These are phyloP conservation scores for Papio anubis DNA, from an alignment of 2,113 vertebrate species.

Conservation along the genomic window DNA sequence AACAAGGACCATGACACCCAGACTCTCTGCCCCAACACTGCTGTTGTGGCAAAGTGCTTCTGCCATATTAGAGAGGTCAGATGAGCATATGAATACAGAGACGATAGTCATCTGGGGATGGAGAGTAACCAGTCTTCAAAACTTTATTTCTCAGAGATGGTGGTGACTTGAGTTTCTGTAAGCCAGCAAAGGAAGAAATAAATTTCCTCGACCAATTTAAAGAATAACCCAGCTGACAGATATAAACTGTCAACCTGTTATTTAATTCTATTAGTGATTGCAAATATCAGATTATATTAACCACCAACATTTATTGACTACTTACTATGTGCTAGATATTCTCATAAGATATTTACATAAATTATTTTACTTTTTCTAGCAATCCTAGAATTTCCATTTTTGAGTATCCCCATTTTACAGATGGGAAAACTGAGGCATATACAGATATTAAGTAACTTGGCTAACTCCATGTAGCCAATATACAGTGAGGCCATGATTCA, in stretches of 20 bases:
- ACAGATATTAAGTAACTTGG: not conserved
- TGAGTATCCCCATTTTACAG: not conserved
- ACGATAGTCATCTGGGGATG: too few relatives aligned
- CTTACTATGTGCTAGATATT: not conserved
- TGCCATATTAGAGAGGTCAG: not conserved
- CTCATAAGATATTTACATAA: not conserved
- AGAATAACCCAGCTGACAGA: not conserved
- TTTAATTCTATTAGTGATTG: not conserved
- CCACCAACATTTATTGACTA: not conserved
- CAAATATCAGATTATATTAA: not conserved
- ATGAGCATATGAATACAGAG: fast-evolving
- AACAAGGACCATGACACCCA: not conserved
- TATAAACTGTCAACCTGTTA: not conserved
- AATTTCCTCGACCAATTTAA: not conserved
- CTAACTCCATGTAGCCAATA: not conserved
- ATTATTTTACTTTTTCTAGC: not conserved
- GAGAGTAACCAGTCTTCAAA: not conserved
- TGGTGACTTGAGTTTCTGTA: not conserved
- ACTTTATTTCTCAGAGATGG: not conserved
- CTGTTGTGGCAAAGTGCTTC: not conserved
- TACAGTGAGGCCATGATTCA: not conserved
- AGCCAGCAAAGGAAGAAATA: not conserved
- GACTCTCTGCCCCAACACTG: not conserved
- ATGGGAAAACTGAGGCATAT: not conserved
- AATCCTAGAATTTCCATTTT: not conserved